A percentile compares a stretch with the other conserved stretches of the same genome.
phyloP scores from a whole-genome alignment of 2,797 vertebrate species.

The Gadopsis bispinosus region DNA sequence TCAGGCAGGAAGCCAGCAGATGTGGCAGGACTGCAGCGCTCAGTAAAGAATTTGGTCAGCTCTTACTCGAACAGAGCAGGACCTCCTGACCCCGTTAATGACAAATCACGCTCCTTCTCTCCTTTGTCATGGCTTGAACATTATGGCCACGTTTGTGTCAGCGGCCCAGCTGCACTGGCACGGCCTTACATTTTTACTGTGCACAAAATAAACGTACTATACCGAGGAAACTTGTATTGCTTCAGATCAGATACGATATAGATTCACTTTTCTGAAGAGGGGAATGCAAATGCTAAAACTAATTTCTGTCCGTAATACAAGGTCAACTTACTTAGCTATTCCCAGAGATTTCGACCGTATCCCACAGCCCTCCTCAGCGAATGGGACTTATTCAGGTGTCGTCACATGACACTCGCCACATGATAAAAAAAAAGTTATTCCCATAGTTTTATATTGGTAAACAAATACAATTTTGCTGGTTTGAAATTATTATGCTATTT shows the following conservation, averaged over 20 bases:
- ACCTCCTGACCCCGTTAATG: slow-evolving; percentile 68
- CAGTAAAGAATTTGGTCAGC: slow-evolving; percentile 72
- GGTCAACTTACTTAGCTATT: neutral
- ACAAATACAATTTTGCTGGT: neutral
- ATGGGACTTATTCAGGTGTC: neutral
- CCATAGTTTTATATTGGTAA: neutral
- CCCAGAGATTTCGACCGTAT: neutral
- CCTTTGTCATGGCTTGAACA: slow-evolving; percentile 27
- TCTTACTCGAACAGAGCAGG: slow-evolving; percentile 40
- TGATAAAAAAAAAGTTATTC: neutral
- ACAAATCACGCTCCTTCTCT: slow-evolving; percentile 47
- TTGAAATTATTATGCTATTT: neutral
- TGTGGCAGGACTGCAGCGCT: slow-evolving; percentile 72
- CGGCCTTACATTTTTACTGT: neutral
- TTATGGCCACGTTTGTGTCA: neutral
- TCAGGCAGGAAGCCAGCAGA: slow-evolving; percentile 73
- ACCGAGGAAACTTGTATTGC: neutral
- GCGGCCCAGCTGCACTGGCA: slow-evolving; percentile 3
- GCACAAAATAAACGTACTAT: neutral
- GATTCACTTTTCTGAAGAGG: neutral
- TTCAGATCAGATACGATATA: slow-evolving; percentile 6
- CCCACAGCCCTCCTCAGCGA: neutral
- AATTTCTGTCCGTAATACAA: neutral
- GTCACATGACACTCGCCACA: neutral
- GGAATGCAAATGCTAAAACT: neutral